Evolutionary conservation across 2,113 vertebrate genomes (phyloP).

Genomic region (Cyprinus carpio): DNA sequence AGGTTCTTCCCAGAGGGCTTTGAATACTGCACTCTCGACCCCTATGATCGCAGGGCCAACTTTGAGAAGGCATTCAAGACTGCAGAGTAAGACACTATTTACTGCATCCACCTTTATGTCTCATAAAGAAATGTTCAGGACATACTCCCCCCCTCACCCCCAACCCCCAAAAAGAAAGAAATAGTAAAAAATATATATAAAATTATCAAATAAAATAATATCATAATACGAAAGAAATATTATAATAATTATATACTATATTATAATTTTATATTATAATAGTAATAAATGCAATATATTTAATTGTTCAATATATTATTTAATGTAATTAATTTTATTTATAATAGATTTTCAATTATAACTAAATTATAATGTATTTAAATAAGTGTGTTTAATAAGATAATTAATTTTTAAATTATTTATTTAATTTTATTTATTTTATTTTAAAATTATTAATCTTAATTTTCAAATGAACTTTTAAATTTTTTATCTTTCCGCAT

Average conservation of each 20-base stretch:
- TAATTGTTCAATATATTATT: background rate
- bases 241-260: background rate
- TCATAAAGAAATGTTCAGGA: background rate
- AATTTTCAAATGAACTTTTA: too few species aligned
- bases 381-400: too few species aligned
- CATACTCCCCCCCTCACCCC: background rate
- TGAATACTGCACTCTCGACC: conserved; percentile 90
- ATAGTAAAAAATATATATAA: background rate
- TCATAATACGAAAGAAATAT: background rate
- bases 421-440: background rate
- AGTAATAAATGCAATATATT: background rate
- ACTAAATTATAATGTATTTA: background rate
- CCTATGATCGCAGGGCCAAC: conserved; percentile 88
- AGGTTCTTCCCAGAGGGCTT: conserved; percentile 95
- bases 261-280: background rate
- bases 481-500: too few species aligned
- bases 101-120: background rate
- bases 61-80: conserved; percentile 94
- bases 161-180: background rate
- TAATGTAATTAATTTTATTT: background rate
- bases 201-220: background rate
- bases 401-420: background rate
- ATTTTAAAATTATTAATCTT: background rate
- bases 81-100: conserved; percentile 83
- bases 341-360: background rate